phyloP scores from a whole-genome alignment of 2,113 vertebrate species.

The Columba janthina region DNA sequence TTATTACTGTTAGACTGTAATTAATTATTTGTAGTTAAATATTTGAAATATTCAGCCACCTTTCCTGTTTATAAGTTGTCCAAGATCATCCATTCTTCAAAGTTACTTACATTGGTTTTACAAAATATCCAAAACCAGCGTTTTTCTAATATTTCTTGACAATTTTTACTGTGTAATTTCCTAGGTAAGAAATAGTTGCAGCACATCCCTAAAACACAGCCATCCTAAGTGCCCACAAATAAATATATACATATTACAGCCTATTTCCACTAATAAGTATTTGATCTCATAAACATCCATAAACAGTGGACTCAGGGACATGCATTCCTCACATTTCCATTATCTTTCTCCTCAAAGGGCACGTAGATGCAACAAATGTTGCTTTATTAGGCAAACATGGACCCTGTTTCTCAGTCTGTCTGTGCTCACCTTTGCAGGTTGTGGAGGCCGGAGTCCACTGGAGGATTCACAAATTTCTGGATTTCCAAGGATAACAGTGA shows the following conservation, averaged over 20 bases:
- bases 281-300: background rate
- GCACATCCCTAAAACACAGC: background rate
- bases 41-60: background rate
- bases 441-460: fast-evolving
- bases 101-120: background rate
- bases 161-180: background rate
- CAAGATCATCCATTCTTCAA: background rate
- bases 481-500: background rate
- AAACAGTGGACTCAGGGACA: background rate
- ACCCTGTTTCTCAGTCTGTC: background rate
- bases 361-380: background rate
- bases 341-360: background rate
- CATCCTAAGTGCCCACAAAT: background rate
- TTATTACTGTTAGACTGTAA: background rate
- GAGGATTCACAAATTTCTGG: background rate
- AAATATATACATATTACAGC: background rate
- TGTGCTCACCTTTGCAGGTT: fast-evolving
- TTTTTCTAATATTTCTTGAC: background rate
- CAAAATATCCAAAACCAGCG: background rate
- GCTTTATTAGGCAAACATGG: background rate
- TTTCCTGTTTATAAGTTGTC: background rate
- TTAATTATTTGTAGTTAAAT: slow-evolving; percentile 13
- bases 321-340: background rate
- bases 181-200: background rate
- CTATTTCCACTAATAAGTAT: background rate